These are phyloP conservation scores for Cyprichromis sp. DNA, from an alignment of 2,113 vertebrate species.

Conservation along the genomic window DNA sequence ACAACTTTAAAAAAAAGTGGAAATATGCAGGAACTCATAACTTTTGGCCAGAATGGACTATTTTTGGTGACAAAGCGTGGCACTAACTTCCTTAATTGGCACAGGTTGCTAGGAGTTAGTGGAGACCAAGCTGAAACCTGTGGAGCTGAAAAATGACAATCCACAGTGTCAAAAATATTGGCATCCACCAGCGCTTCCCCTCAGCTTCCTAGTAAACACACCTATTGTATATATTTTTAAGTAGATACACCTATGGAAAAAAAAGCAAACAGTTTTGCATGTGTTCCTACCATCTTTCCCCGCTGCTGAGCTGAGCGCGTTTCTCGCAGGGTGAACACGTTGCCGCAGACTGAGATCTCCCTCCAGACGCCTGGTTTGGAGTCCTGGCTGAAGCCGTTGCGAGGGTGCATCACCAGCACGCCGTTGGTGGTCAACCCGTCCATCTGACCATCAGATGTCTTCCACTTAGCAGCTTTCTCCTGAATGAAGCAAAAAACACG, in stretches of 20 bases:
- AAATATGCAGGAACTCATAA: not conserved
- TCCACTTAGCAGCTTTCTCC: slow-evolving; percentile 99
- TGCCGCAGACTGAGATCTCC: slow-evolving; percentile 96
- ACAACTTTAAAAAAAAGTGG: not conserved
- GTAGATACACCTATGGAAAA: not conserved
- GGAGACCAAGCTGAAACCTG: not conserved
- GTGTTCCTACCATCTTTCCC: slow-evolving; percentile 86
- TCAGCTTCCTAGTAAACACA: not conserved
- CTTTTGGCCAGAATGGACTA: not conserved
- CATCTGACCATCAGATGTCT: slow-evolving; percentile 92
- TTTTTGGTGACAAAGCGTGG: not conserved
- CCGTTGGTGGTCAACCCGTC: slow-evolving; percentile 97
- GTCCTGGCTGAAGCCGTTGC: slow-evolving; percentile 92
- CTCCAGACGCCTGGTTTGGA: slow-evolving; percentile 97
- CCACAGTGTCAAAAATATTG: not conserved
- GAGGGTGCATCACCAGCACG: slow-evolving; percentile 96
- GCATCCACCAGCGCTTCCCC: not conserved
- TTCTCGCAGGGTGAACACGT: slow-evolving; percentile 93
- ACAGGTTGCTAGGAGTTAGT: not conserved
- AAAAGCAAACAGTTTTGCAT: rapidly evolving
- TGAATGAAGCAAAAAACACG: slow-evolving; percentile 13
- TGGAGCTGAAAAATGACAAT: not conserved
- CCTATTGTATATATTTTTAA: not conserved
- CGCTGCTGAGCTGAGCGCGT: slow-evolving; percentile 95
- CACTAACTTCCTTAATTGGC: not conserved